Evolutionary conservation across 35 echinoderm and acorn worm species (phyloP).

Genomic region (Heliocidaris erythrogramma): DNA sequence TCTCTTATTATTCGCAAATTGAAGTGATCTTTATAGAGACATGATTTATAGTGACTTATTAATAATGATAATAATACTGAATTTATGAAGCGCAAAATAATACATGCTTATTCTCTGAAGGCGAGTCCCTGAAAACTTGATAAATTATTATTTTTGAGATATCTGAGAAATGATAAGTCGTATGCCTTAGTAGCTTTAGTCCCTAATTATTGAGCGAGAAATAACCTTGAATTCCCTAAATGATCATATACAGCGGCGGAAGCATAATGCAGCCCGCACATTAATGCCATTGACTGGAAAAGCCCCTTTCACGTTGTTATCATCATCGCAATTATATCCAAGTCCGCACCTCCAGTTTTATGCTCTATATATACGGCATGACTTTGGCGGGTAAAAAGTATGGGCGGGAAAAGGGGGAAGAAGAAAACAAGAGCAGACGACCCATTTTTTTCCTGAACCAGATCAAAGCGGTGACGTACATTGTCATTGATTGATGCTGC

Average conservation of each 20-base stretch:
- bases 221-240: background rate
- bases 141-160: background rate
- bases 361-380: background rate
- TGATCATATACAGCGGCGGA: background rate
- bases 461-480: constrained; percentile 8
- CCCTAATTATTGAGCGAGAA: background rate
- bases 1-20: background rate
- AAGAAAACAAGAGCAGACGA: background rate
- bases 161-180: background rate
- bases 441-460: background rate
- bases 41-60: background rate
- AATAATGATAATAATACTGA: background rate
- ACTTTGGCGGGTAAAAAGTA: background rate
- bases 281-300: background rate
- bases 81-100: background rate
- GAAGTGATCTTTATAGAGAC: background rate
- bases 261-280: background rate
- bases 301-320: background rate
- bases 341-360: background rate
- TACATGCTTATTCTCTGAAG: too few relatives aligned
- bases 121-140: too few relatives aligned
- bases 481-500: background rate
- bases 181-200: background rate
- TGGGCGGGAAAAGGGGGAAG: background rate
- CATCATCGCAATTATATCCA: background rate